These are phyloP conservation scores for Drosophila sp. DNA, from an alignment of 1,140 invertebrate species.

Conservation along the genomic window DNA sequence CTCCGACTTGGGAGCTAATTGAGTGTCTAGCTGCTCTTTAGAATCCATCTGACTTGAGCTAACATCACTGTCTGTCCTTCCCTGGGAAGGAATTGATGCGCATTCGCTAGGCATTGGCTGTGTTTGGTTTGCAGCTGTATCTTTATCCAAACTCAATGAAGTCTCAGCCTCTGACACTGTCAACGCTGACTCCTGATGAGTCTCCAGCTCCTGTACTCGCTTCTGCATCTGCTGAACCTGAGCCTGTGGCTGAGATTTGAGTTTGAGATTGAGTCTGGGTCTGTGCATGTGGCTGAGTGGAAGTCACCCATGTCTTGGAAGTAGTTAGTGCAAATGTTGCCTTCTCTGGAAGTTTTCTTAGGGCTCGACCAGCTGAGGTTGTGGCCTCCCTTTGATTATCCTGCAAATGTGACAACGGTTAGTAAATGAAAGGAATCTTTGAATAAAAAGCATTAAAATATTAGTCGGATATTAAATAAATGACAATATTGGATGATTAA, in stretches of 20 bases:
- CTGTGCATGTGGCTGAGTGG: conserved; percentile 7
- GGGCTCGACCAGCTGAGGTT: conserved; percentile 1
- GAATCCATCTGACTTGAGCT: no score
- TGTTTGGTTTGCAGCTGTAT: neutral
- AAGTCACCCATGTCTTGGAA: conserved; percentile 33
- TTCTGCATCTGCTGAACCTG: neutral
- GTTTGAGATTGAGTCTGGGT: neutral
- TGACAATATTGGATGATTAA: no score
- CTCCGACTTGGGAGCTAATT: neutral
- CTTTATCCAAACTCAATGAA: neutral
- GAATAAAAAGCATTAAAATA: no score
- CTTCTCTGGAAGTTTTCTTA: conserved; percentile 24
- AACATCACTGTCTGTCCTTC: neutral
- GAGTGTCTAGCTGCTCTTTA: neutral
- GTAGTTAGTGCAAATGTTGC: conserved; percentile 23
- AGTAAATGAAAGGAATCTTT: no score
- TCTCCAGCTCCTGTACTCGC: conserved; percentile 4
- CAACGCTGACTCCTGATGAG: neutral
- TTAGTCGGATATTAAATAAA: no score
- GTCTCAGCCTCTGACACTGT: neutral
- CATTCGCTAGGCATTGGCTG: neutral
- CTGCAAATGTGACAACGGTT: conserved; percentile 11
- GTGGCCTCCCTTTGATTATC: conserved; percentile 32
- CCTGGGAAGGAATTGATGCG: neutral
- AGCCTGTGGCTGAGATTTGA: no score